Conservation (phyloP, 2,113 vertebrate species). For the Siniperca knerii region DNA sequence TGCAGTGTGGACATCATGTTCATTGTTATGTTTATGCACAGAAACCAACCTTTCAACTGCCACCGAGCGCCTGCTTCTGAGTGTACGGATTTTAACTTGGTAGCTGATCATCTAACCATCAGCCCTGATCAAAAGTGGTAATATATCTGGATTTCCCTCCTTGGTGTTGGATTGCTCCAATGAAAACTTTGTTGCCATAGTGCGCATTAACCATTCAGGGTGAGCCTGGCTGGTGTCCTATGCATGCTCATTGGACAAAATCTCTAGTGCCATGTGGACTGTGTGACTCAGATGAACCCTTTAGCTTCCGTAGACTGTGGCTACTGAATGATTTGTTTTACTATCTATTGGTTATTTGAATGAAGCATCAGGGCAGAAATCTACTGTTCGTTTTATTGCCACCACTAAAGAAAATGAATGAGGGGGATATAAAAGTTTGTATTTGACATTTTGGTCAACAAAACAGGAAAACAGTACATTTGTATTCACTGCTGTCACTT, state of each 20-base stretch:
- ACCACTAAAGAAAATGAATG: slow-evolving; percentile 11
- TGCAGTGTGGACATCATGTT: slow-evolving; percentile 54
- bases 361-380: slow-evolving; percentile 21
- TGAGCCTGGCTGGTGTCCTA: slow-evolving; percentile 42
- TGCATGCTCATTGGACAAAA: slow-evolving; percentile 51
- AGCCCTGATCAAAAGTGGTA: slow-evolving; percentile 14
- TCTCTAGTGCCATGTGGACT: slow-evolving; percentile 73
- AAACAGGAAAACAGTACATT: slow-evolving; percentile 18
- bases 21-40: slow-evolving; percentile 47
- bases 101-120: slow-evolving; percentile 25
- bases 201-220: slow-evolving; percentile 50
- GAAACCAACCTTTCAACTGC: slow-evolving; percentile 52
- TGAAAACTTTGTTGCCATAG: slow-evolving; percentile 61
- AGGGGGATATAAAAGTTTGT: slow-evolving; percentile 23
- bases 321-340: slow-evolving; percentile 47
- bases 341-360: slow-evolving; percentile 31
- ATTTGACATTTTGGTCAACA: slow-evolving; percentile 38
- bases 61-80: slow-evolving; percentile 35
- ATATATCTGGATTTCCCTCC: slow-evolving; percentile 19
- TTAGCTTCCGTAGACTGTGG: slow-evolving; percentile 51
- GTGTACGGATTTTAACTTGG: slow-evolving; percentile 27
- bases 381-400: slow-evolving; percentile 44
- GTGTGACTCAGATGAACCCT: slow-evolving; percentile 49
- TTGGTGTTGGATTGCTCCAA: slow-evolving; percentile 48
- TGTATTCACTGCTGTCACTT: slow-evolving; percentile 57